These are phyloP conservation scores for Apocrypta bakeri DNA, from an alignment of 1,140 invertebrate genomes.

Conservation along the genomic window DNA sequence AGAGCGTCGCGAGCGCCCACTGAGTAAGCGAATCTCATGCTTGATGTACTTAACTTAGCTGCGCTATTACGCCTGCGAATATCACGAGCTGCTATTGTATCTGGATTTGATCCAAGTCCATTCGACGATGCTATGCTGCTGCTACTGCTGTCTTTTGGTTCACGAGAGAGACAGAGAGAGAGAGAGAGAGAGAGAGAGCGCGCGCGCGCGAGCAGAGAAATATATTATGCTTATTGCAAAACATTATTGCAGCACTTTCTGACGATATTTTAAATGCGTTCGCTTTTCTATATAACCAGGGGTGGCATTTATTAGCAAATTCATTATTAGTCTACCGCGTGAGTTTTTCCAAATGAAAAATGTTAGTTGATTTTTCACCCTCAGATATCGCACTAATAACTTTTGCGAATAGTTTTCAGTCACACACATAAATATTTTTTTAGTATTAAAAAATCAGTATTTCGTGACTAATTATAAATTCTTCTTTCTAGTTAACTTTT, in stretches of 20 bases:
- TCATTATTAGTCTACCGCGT: too few relatives aligned
- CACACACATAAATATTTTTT: too few relatives aligned
- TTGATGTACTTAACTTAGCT: slow-evolving; percentile 50
- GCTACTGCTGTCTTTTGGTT: neutral
- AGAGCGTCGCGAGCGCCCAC: neutral
- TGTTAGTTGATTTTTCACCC: neutral
- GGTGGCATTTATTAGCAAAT: too few relatives aligned
- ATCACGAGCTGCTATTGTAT: slow-evolving; percentile 45
- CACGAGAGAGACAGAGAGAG: too few relatives aligned
- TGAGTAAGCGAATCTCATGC: slow-evolving; percentile 53
- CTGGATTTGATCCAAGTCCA: slow-evolving; percentile 55
- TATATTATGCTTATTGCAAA: slow-evolving; percentile 43
- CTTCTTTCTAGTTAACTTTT: slow-evolving; percentile 15
- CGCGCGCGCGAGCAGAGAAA: slow-evolving; percentile 27
- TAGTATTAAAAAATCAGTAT: neutral
- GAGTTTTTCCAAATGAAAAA: slow-evolving; percentile 35
- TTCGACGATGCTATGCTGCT: slow-evolving; percentile 13
- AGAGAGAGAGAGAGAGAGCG: too few relatives aligned
- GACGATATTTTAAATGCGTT: slow-evolving; percentile 48
- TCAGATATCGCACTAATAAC: too few relatives aligned
- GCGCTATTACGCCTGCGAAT: slow-evolving; percentile 52
- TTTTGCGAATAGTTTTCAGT: too few relatives aligned
- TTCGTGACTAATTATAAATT: neutral
- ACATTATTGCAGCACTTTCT: slow-evolving; percentile 41
- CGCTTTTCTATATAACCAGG: neutral